Evolutionary conservation across 2,113 vertebrate species (phyloP), one percentile per base, ranked within the genome.

Genomic region (Onychostruthus taczanowskii): DNA sequence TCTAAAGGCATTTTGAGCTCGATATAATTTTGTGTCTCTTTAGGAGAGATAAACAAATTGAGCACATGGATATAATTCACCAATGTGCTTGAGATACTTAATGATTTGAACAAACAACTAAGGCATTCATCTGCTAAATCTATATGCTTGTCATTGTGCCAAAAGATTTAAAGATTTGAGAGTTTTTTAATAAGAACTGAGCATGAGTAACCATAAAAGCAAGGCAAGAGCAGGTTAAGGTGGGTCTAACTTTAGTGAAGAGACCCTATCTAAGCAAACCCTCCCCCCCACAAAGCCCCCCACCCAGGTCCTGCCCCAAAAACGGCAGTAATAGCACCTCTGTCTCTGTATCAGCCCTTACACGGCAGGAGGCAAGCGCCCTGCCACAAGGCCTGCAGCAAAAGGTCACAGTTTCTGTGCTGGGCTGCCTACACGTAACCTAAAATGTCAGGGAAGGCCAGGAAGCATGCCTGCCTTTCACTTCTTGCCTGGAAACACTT

Each of bases 241-340:
- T 52, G 11, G 2, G 7, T 56, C 21, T 22, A 84, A 1, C 39
- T 82, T 78, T 58, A 59, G 28, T 10, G 53, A n/a, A 86, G 50
- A 70, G 24, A 53, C 6, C 9, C 6, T 28, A n/a, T 13, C 11
- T 26, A 35, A 31, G 8, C 14, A 4, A 91, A 27, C 13, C 8
- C 5, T 10, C 2, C 0, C 0, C 0, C 27, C 44, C 19, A 8
- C 21, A 9, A 41, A 41, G 39, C 11, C 2, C 11, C 26, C 24
- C 49, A 3, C 9, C 16, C 7, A 2, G 10, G n/a, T 30, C 23
- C 22, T 64, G 30, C 16, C 62, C 28, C 31, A 50, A 83, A 83
- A 39, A 33, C 31, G 74, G 21, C n/a, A 81, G 23, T 28, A 62
- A 68, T 21, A 67, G 22, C 28, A 44, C 5, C 7, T 63, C 39